Evolutionary conservation across 2,888 invertebrate genomes (phyloP).

Genomic region (Torymus tubicola): DNA sequence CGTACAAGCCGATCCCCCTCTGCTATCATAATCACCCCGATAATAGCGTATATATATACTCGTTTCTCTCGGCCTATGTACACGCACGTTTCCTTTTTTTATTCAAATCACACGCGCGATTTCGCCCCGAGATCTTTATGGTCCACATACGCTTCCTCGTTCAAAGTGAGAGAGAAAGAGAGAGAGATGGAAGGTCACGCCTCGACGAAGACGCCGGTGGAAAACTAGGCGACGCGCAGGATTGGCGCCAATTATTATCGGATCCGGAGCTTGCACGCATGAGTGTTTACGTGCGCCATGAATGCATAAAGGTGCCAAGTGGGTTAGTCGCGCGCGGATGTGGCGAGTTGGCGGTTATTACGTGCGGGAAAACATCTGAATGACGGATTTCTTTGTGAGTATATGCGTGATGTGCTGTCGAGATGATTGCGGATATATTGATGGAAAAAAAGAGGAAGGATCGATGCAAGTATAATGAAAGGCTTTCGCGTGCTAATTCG

Average conservation of each 20-base stretch:
- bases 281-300: neutral
- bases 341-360: neutral
- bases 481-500: too few relatives aligned
- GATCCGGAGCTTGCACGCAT: neutral
- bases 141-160: neutral
- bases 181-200: conserved; percentile 15
- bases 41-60: too few relatives aligned
- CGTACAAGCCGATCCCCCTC: too few relatives aligned
- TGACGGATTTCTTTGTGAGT: neutral
- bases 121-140: neutral
- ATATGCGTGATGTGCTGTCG: too few relatives aligned
- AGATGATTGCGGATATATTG: too few relatives aligned
- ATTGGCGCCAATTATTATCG: conserved; percentile 26
- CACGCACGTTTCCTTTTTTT: too few relatives aligned
- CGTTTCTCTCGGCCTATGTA: too few relatives aligned
- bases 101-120: too few relatives aligned
- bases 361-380: neutral
- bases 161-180: neutral
- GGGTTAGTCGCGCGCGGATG: conserved; percentile 40
- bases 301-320: conserved; percentile 14
- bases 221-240: conserved; percentile 15
- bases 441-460: too few relatives aligned
- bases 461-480: too few relatives aligned
- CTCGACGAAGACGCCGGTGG: neutral
- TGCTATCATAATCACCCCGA: too few relatives aligned